phyloP scores from a whole-genome alignment of 2,113 vertebrate genomes.

The Campylomormyrus tamandua region DNA sequence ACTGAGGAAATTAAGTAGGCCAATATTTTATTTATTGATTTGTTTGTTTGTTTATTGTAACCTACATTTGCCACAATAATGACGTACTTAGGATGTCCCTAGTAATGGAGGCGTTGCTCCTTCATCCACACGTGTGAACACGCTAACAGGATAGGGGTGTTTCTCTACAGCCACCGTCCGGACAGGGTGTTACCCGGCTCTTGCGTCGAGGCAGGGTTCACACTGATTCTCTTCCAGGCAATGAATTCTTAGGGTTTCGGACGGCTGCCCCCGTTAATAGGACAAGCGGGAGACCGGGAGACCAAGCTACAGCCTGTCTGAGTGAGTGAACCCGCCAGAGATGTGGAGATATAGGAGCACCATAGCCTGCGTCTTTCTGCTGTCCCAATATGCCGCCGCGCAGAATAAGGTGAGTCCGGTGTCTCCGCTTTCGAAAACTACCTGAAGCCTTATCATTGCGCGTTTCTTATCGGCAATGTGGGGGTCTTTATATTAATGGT shows the following conservation, averaged over 20 bases:
- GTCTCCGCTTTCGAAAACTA: background rate
- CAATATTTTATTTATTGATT: background rate
- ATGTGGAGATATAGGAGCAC: constrained; percentile 58
- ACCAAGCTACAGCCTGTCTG: background rate
- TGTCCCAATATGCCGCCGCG: constrained; percentile 44
- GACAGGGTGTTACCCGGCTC: background rate
- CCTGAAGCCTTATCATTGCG: background rate
- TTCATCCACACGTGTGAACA: background rate
- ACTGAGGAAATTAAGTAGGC: background rate
- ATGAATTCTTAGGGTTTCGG: background rate
- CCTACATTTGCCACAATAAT: background rate
- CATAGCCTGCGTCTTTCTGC: constrained; percentile 44
- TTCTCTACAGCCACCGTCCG: background rate
- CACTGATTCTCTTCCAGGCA: background rate
- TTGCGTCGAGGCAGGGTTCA: background rate
- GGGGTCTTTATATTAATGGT: background rate
- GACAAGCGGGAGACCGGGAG: background rate
- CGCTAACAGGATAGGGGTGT: background rate
- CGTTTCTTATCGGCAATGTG: background rate
- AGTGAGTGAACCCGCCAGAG: background rate
- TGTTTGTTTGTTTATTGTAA: background rate
- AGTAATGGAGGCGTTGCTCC: constrained; percentile 4
- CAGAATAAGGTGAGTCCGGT: constrained; percentile 54
- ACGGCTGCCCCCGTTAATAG: background rate
- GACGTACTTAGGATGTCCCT: background rate